Evolutionary conservation across 2,113 vertebrate genomes (phyloP), one percentile per base, ranked within the genome.

Genomic region (Epinephelus moara): DNA sequence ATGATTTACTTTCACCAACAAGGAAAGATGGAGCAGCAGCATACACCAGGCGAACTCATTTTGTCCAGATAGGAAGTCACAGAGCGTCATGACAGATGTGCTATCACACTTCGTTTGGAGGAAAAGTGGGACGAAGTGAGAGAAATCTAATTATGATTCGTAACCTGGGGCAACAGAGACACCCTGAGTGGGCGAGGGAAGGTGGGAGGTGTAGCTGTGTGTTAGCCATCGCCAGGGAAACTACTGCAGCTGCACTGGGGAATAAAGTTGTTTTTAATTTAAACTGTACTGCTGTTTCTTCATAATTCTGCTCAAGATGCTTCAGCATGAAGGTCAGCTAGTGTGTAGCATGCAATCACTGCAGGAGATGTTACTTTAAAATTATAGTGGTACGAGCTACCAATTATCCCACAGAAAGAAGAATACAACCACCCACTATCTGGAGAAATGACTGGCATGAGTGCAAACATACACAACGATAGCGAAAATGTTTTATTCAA

Each of bases 151-250:
- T 90, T 89, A 82, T 76, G 30, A 89, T 83, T 30, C 17, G 84
- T 90, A 91, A 88, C 92, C 88, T 47, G 63, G 75, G 90, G 88
- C 75, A 85, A 87, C 86, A 52, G 69, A 90, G 87, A 87, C 70
- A 71, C 80, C 30, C 57, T 55, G 81, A 59, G 81, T 85, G 79
- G 80, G 88, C 6, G 77, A 72, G 61, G 37, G 73, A 72, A 81
- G 86, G 82, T 78, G 2, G 85, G 82, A 62, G 81, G 60, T n/a
- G 61, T 6, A 64, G 66, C 53, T n/a, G 27, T 68, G 57, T 66
- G 78, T 69, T 66, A 33, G 67, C 62, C 50, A 87, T 92, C 4
- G 49, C 78, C 88, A 92, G 37, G 86, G 90, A 86, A 91, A 92
- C 86, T 27, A 2, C 69, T 78, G 78, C 76, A 64, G 89, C 76